These are phyloP conservation scores for Liopterus haemorrhoidalis DNA, from an alignment of 2,888 invertebrate genomes.

Conservation along the genomic window DNA sequence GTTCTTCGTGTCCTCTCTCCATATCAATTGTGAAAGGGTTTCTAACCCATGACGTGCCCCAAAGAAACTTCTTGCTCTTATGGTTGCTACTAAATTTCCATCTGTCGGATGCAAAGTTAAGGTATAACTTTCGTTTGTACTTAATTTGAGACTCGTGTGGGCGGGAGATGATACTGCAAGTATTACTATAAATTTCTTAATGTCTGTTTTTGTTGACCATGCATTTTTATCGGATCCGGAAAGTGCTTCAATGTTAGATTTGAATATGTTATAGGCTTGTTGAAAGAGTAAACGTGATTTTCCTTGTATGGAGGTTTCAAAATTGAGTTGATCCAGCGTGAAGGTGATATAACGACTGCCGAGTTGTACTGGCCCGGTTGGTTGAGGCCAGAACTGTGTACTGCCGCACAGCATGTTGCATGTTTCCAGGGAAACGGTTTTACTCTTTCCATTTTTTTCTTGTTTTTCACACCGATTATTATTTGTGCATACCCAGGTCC, in stretches of 20 bases:
- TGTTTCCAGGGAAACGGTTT: constrained; percentile 57
- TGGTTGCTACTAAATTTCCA: constrained; percentile 52
- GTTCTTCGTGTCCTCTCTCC: constrained; percentile 65
- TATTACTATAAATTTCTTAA: constrained; percentile 44
- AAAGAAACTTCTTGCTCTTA: constrained; percentile 63
- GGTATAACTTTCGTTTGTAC: constrained; percentile 70
- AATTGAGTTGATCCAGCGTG: constrained; percentile 49
- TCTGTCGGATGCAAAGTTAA: constrained; percentile 53
- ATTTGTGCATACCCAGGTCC: constrained; percentile 69
- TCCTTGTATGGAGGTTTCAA: constrained; percentile 46
- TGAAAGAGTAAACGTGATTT: constrained; percentile 46
- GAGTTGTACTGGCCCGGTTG: constrained; percentile 64
- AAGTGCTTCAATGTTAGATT: constrained; percentile 39
- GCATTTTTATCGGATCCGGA: constrained; percentile 22
- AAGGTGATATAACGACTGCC: constrained; percentile 60
- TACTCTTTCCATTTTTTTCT: constrained; percentile 42
- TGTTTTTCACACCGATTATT: constrained; percentile 63
- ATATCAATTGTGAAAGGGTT: constrained; percentile 72
- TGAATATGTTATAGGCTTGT: constrained; percentile 51
- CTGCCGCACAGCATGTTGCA: constrained; percentile 75
- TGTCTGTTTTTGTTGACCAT: constrained; percentile 35
- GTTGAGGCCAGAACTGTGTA: constrained; percentile 73
- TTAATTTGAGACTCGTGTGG: constrained; percentile 52
- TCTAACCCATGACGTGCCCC: constrained; percentile 74
- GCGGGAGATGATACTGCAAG: constrained; percentile 52